Base-by-base conservation (phyloP, 2,797 vertebrate species). In the Sebastolobus altivelis region DNA sequence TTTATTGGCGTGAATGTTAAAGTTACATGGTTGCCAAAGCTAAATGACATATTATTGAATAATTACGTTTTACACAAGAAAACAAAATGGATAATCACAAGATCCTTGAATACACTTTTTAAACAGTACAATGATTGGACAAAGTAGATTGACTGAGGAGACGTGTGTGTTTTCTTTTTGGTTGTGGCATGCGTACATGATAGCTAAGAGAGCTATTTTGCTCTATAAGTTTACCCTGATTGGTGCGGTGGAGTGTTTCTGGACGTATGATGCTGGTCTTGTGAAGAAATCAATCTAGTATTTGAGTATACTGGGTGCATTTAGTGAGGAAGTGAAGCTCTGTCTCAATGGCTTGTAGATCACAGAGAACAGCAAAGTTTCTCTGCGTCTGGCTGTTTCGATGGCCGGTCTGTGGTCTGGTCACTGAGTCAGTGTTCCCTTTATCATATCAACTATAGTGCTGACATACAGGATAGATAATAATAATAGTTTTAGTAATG, bases 401-500 rank as follows among this genome's bases (percentile, higher is more conserved):
- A 13, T 56, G 52, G 52, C 10, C n/a, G 8, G 33, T n/a, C 35
- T 35, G 18, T 35, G 12, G 11, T 25, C 60, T 35, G 12, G 11
- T 25, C 60, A 38, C 60, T 8, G 33, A 63, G 13, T 38, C 37
- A 25, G 0, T 63, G 35, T 40, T 38, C 38, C 22, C 35, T 38
- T 14, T 27, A 58, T 58, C 14, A 29, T 58, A 58, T 27, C 25
- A 14, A 10, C 6, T 29, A 0, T 58, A 58, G 55, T 27, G 12
- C 55, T 58, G 55, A 29, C 55, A 29, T 16, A 58, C 54, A 25
- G n/a, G 16, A 20, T 46, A 46, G 43, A 20, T 46, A 0, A 52
- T 52, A n/a, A 0, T 52, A n/a, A 0, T 52, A 52, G 49, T 4
- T n/a, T 52, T 52, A 46, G 43, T 46, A 2, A 0, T 52, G 8